Evolutionary conservation across 1,140 invertebrate genomes (phyloP).

Genomic region (Aradophagus sp.): DNA sequence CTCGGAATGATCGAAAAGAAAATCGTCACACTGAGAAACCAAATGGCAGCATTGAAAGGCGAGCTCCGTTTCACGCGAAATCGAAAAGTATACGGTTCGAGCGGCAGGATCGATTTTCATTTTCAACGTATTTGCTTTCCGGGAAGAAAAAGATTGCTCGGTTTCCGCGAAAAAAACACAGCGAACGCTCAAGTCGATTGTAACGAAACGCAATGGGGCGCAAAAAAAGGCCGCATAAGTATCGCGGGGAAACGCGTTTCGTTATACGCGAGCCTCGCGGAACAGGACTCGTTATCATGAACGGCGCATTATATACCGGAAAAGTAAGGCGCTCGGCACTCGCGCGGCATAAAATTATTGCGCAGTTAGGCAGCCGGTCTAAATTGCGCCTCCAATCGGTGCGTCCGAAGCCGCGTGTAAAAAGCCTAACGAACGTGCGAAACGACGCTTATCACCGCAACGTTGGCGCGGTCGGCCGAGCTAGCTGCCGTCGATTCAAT

Average conservation of each 20-base stretch:
- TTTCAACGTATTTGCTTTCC: too few relatives aligned
- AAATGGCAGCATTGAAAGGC: too few relatives aligned
- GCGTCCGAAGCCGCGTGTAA: constrained; percentile 28
- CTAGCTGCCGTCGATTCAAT: too few relatives aligned
- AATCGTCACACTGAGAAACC: too few relatives aligned
- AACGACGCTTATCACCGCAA: constrained; percentile 42
- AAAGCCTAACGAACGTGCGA: constrained; percentile 46
- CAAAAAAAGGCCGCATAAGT: constrained; percentile 38
- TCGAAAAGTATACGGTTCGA: too few relatives aligned
- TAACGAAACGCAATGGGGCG: constrained; percentile 40
- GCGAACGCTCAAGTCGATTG: constrained; percentile 22
- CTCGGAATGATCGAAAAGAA: too few relatives aligned
- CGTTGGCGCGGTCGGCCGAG: too few relatives aligned
- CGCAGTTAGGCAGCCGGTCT: constrained; percentile 60
- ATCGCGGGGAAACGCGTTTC: constrained; percentile 49
- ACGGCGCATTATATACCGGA: constrained; percentile 49
- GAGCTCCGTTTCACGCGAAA: too few relatives aligned
- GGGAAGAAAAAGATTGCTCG: constrained; percentile 6
- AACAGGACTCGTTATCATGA: constrained; percentile 43
- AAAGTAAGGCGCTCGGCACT: constrained; percentile 47
- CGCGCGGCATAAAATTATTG: constrained; percentile 60
- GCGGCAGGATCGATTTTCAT: too few relatives aligned
- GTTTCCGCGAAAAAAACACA: constrained; percentile 32
- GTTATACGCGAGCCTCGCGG: constrained; percentile 41
- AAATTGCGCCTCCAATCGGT: constrained; percentile 59